Evolutionary conservation across 2,888 invertebrate species (phyloP).

Genomic region (Platycheirus rosarum): DNA sequence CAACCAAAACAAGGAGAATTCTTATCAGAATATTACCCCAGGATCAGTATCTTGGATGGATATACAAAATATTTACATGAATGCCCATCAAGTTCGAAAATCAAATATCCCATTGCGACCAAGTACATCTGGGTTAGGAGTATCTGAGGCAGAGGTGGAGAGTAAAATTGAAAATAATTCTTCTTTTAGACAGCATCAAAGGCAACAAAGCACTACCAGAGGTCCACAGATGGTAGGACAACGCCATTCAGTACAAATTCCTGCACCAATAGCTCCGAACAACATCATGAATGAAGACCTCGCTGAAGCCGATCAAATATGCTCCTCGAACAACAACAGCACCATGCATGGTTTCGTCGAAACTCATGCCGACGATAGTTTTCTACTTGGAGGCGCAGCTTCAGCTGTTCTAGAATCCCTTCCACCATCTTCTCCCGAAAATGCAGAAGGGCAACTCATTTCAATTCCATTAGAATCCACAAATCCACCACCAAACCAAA

Average conservation of each 20-base stretch:
- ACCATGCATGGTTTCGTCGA: constrained; percentile 45
- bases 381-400: constrained; percentile 16
- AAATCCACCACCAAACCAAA: constrained; percentile 40
- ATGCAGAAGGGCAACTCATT: constrained; percentile 53
- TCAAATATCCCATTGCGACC: constrained; percentile 65
- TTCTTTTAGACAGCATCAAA: constrained; percentile 33
- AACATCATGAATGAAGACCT: constrained; percentile 87
- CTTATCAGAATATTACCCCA: constrained; percentile 32
- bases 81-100: constrained; percentile 61
- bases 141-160: constrained; percentile 35
- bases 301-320: constrained; percentile 91
- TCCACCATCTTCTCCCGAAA: constrained; percentile 43
- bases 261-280: constrained; percentile 80
- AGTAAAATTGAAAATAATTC: constrained; percentile 70
- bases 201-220: constrained; percentile 19
- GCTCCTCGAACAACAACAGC: constrained; percentile 79
- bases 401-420: constrained; percentile 11
- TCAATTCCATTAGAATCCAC: constrained; percentile 49
- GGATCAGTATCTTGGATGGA: constrained; percentile 49
- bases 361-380: constrained; percentile 48
- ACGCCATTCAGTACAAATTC: constrained; percentile 44
- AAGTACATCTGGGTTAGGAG: constrained; percentile 3
- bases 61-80: constrained; percentile 66
- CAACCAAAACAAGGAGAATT: constrained; percentile 35
- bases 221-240: constrained; percentile 59